These are phyloP conservation scores for Cheiracanthium punctorium DNA, from an alignment of 2,888 invertebrate genomes.

Conservation along the genomic window DNA sequence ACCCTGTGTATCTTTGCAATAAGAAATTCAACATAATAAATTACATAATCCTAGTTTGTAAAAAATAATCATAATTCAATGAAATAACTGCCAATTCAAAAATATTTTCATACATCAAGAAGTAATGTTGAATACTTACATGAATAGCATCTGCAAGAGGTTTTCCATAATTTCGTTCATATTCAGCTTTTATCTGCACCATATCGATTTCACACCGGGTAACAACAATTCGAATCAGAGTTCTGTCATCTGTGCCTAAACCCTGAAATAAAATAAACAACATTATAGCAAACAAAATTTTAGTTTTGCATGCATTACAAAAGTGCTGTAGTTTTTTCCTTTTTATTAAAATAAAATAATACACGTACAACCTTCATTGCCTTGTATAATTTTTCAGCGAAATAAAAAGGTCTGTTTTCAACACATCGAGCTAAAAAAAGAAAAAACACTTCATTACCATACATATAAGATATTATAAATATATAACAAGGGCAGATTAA, in stretches of 20 bases:
- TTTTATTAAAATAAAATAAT: too few species aligned
- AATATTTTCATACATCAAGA: too few species aligned
- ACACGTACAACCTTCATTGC: constrained; percentile 83
- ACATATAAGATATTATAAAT: background rate
- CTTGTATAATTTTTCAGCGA: constrained; percentile 89
- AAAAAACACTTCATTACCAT: background rate
- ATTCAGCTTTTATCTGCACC: constrained; percentile 88
- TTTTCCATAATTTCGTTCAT: constrained; percentile 84
- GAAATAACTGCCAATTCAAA: too few species aligned
- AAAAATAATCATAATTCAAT: too few species aligned
- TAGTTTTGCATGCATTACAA: too few species aligned
- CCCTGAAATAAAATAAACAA: constrained; percentile 78
- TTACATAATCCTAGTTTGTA: too few species aligned
- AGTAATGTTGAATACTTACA: constrained; percentile 83
- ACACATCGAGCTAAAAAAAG: constrained; percentile 82
- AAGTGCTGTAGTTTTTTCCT: too few species aligned
- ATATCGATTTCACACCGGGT: constrained; percentile 89
- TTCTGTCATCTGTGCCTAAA: constrained; percentile 89
- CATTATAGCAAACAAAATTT: background rate
- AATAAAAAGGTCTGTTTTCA: constrained; percentile 86
- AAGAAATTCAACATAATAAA: too few species aligned
- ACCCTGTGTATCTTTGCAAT: too few species aligned
- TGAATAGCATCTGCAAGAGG: constrained; percentile 86
- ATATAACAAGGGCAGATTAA: too few species aligned
- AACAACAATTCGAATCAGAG: constrained; percentile 89